These are phyloP conservation scores for Melinaea marsaeus DNA, from an alignment of 2,888 invertebrate genomes.

Conservation along the genomic window DNA sequence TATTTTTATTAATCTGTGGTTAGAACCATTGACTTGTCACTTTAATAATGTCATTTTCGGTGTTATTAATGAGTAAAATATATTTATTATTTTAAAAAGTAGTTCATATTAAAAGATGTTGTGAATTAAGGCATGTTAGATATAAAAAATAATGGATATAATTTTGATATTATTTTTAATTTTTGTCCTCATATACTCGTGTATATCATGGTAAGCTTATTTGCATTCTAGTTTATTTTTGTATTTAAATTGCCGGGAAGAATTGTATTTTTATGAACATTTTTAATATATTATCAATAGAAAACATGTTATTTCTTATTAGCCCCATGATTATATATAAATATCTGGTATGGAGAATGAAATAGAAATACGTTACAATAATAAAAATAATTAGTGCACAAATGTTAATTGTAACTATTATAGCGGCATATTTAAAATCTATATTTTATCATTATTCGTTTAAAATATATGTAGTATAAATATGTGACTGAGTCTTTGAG, in stretches of 20 bases:
- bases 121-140: slow-evolving; percentile 38
- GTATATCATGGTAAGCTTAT: slow-evolving; percentile 77
- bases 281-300: slow-evolving; percentile 32
- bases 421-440: too few relatives aligned
- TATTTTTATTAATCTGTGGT: too few relatives aligned
- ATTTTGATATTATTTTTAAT: slow-evolving; percentile 58
- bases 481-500: too few relatives aligned
- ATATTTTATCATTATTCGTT: too few relatives aligned
- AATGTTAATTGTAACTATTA: too few relatives aligned
- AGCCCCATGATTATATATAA: background rate
- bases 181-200: slow-evolving; percentile 74
- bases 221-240: slow-evolving; percentile 23
- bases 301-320: too few relatives aligned
- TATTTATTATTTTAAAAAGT: slow-evolving; percentile 9
- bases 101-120: too few relatives aligned
- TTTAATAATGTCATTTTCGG: background rate
- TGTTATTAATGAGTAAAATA: slow-evolving; percentile 16
- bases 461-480: too few relatives aligned
- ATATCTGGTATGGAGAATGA: slow-evolving; percentile 20
- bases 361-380: too few relatives aligned
- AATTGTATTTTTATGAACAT: background rate
- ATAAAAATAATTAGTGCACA: too few relatives aligned
- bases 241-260: background rate
- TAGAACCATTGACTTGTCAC: too few relatives aligned
- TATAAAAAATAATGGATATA: slow-evolving; percentile 54